A percentile compares a stretch with the other conserved stretches of the same genome.
These are phyloP conservation scores for Aporophyla lueneburgensis DNA, from an alignment of 2,888 invertebrate genomes.

Conservation along the genomic window DNA sequence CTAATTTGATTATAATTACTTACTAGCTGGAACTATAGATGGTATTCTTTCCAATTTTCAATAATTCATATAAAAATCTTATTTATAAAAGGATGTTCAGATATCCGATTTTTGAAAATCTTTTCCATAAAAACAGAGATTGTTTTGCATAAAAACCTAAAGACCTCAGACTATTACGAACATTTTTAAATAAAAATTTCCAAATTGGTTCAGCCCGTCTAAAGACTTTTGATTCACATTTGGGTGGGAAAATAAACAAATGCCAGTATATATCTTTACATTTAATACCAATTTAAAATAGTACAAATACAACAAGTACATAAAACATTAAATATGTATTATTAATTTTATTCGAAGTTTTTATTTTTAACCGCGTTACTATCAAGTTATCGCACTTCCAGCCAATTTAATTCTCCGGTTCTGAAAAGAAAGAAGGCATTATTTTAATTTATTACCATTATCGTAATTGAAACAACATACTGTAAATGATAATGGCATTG, in stretches of 20 bases:
- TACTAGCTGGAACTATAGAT: background rate
- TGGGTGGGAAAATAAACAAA: conserved; percentile 13
- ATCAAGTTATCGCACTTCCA: no score
- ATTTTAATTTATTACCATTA: no score
- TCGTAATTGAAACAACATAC: no score
- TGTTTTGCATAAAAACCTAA: background rate
- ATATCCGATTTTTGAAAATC: background rate
- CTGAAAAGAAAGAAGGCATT: no score
- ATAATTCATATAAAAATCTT: background rate
- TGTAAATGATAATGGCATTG: no score
- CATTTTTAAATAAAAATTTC: background rate
- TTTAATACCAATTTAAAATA: conserved; percentile 17
- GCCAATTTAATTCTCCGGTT: no score
- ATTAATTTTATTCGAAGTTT: no score
- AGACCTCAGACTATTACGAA: background rate
- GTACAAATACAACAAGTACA: background rate
- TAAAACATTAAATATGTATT: no score
- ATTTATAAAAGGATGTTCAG: background rate
- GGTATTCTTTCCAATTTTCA: background rate
- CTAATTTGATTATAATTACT: background rate
- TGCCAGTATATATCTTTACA: background rate
- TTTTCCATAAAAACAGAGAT: no score
- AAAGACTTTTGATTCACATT: no score
- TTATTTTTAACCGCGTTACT: no score
- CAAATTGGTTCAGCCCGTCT: no score